A percentile compares a stretch with the other conserved stretches of the same genome.
Conservation (phyloP, 2,113 vertebrate species). For the Erythrolamprus reginae region DNA sequence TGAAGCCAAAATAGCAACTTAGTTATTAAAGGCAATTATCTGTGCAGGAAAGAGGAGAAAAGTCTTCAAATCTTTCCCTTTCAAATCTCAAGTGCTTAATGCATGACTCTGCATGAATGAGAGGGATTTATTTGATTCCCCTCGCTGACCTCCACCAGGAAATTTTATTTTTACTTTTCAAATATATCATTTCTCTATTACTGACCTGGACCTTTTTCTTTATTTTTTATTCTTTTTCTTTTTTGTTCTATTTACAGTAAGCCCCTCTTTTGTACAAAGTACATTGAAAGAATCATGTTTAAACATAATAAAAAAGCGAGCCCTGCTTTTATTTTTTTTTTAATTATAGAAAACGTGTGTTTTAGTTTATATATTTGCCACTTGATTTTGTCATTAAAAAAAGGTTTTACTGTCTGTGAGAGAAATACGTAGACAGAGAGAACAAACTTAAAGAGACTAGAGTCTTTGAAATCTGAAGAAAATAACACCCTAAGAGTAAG, state of each 20-base stretch:
- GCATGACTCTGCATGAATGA: conserved; percentile 71
- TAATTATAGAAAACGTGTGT: conserved; percentile 30
- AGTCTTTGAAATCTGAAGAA: not conserved
- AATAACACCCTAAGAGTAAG: not conserved
- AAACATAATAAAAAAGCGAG: conserved; percentile 40
- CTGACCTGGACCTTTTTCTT: conserved; percentile 19
- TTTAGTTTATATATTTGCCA: conserved; percentile 26
- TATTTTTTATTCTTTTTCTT: not conserved
- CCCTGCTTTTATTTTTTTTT: not conserved
- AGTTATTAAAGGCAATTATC: conserved; percentile 72
- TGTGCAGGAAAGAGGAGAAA: conserved; percentile 50
- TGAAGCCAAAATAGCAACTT: conserved; percentile 55
- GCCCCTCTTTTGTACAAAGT: conserved; percentile 47
- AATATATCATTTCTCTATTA: conserved; percentile 53
- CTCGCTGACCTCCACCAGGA: conserved; percentile 59
- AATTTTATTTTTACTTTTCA: conserved; percentile 64
- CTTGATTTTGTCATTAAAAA: conserved; percentile 38
- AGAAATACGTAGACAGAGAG: not conserved
- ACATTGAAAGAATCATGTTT: conserved; percentile 47
- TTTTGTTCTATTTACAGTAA: conserved; percentile 50
- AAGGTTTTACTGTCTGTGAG: conserved; percentile 30
- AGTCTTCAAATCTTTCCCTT: conserved; percentile 56
- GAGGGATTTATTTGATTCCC: conserved; percentile 60
- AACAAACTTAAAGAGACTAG: not conserved
- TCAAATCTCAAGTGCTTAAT: conserved; percentile 71